phyloP scores from a whole-genome alignment of 2,888 invertebrate genomes.

The Sarcophaga subvicina region DNA sequence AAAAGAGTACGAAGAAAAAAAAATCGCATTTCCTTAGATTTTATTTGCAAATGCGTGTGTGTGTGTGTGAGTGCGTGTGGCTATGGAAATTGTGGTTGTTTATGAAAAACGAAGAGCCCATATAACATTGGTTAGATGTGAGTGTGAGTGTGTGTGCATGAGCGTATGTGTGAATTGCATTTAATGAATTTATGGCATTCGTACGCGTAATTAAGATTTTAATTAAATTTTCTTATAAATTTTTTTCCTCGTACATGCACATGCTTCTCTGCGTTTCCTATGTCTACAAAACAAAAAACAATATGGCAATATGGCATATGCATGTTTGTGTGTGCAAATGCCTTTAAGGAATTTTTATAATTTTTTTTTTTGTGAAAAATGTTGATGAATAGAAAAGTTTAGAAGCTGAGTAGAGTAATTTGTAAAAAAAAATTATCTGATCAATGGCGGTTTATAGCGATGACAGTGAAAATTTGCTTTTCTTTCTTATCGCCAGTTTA shows the following conservation, averaged over 20 bases:
- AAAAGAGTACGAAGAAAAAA: neutral
- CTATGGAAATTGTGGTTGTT: conserved; percentile 33
- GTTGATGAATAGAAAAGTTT: conserved; percentile 27
- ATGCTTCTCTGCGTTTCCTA: neutral
- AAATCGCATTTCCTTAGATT: conserved; percentile 52
- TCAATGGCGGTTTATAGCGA: neutral
- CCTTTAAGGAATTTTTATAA: conserved; percentile 1
- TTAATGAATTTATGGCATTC: conserved; percentile 80
- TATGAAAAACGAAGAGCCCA: conserved; percentile 45
- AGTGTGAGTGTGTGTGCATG: conserved; percentile 16
- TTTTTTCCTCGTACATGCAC: conserved; percentile 25
- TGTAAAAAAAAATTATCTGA: neutral
- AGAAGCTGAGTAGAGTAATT: neutral
- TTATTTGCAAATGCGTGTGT: conserved; percentile 6
- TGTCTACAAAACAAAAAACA: neutral
- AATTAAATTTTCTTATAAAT: conserved; percentile 78
- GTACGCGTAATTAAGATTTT: conserved; percentile 80
- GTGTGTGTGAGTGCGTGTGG: conserved; percentile 1
- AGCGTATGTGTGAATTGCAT: conserved; percentile 76
- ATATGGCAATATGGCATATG: neutral
- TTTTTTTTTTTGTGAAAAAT: neutral
- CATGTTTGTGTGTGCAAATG: neutral
- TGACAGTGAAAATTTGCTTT: neutral
- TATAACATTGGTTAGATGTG: conserved; percentile 31
- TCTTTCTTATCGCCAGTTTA: neutral